Conservation (phyloP, 2,113 vertebrate species). For the Riparia riparia region DNA sequence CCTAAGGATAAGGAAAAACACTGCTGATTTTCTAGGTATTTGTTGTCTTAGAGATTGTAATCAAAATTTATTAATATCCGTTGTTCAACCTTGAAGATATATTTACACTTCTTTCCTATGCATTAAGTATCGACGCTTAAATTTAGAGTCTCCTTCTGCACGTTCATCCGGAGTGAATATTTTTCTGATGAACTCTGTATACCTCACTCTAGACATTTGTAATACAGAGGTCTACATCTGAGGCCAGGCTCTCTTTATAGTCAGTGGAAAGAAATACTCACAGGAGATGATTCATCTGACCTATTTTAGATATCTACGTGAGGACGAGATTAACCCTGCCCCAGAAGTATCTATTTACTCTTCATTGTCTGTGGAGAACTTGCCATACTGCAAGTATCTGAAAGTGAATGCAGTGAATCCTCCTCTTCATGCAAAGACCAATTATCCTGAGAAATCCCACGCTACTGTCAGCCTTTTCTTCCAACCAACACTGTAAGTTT, state of each 20-base stretch:
- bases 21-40: neutral
- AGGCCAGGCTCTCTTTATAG: neutral
- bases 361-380: neutral
- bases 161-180: neutral
- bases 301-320: slow-evolving; percentile 17
- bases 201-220: neutral
- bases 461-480: neutral
- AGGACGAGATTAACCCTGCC: slow-evolving; percentile 24
- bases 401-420: neutral
- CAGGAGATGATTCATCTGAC: slow-evolving; percentile 53
- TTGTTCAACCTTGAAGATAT: neutral
- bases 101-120: neutral
- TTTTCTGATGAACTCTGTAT: neutral
- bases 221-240: slow-evolving; percentile 4
- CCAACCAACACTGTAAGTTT: neutral
- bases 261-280: slow-evolving; percentile 45
- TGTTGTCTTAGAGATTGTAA: neutral
- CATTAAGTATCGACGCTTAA: neutral
- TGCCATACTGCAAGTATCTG: neutral
- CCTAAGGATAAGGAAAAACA: neutral
- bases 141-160: neutral
- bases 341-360: slow-evolving; percentile 3
- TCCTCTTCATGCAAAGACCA: neutral
- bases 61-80: neutral
- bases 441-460: neutral